phyloP scores from a whole-genome alignment of 2,888 invertebrate species.

The Geotrupes spiniger region DNA sequence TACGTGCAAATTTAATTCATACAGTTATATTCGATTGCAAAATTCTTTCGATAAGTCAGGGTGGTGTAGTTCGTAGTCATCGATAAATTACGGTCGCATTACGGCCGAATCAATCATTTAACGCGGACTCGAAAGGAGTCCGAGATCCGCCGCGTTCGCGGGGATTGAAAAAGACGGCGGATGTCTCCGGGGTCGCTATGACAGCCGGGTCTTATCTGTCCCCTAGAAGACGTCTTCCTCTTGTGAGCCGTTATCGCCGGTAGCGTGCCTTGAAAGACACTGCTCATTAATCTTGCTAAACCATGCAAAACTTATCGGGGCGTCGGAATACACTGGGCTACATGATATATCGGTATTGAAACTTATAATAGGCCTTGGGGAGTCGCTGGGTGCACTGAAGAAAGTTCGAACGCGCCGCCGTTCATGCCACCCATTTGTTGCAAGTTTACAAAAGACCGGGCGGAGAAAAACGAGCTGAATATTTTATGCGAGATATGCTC shows the following conservation, averaged over 20 bases:
- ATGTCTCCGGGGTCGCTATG: slow-evolving; percentile 25
- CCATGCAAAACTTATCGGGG: slow-evolving; percentile 50
- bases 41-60: too few species aligned
- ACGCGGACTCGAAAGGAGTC: neutral
- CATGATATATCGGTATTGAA: slow-evolving; percentile 50
- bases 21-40: too few species aligned
- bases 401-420: slow-evolving; percentile 30
- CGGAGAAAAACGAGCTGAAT: slow-evolving; percentile 41
- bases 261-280: slow-evolving; percentile 43
- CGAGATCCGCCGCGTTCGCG: neutral
- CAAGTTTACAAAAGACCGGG: slow-evolving; percentile 39
- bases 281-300: slow-evolving; percentile 51
- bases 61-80: neutral
- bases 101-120: neutral
- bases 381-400: slow-evolving; percentile 36
- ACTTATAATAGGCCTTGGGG: slow-evolving; percentile 48
- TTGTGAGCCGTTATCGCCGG: slow-evolving; percentile 33
- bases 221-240: slow-evolving; percentile 36
- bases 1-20: too few species aligned
- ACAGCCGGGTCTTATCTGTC: slow-evolving; percentile 27
- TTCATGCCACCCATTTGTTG: slow-evolving; percentile 37
- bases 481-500: slow-evolving; percentile 38
- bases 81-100: neutral
- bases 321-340: slow-evolving; percentile 41
- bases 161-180: slow-evolving; percentile 16